These are phyloP conservation scores for Pipa parva DNA, from an alignment of 2,113 vertebrate genomes.

Conservation along the genomic window DNA sequence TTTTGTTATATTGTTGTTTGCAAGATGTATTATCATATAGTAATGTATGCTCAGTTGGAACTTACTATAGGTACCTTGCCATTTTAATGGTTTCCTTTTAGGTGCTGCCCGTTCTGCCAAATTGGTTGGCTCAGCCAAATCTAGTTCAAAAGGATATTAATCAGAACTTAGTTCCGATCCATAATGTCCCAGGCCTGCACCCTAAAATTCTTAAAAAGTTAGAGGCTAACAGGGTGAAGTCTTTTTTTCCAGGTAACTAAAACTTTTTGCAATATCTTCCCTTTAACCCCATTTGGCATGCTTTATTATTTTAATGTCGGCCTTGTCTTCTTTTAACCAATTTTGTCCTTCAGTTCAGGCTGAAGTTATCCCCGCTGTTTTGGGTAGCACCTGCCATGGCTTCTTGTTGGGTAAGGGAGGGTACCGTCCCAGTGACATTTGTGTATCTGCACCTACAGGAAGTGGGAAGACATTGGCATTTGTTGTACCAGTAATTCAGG, in stretches of 20 bases:
- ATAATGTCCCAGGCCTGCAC: conserved; percentile 67
- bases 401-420: conserved; percentile 76
- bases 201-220: conserved; percentile 70
- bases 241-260: conserved; percentile 83
- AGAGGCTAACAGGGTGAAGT: conserved; percentile 67
- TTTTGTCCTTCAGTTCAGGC: conserved; percentile 22
- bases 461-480: conserved; percentile 93
- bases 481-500: conserved; percentile 88
- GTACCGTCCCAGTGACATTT: conserved; percentile 81
- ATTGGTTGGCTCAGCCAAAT: conserved; percentile 82
- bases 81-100: conserved; percentile 42
- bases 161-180: conserved; percentile 64
- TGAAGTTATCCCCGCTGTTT: conserved; percentile 69
- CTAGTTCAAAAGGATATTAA: conserved; percentile 72
- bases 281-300: too few species aligned
- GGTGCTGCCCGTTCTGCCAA: conserved; percentile 80
- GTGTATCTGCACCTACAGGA: conserved; percentile 91
- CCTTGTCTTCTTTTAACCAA: background rate
- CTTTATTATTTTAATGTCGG: too few species aligned
- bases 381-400: conserved; percentile 67
- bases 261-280: background rate
- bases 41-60: too few species aligned
- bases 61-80: too few species aligned
- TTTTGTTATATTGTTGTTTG: too few species aligned
- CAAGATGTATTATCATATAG: too few species aligned